These are phyloP conservation scores for Megatriorchis doriae DNA, from an alignment of 2,113 vertebrate genomes.

Conservation along the genomic window DNA sequence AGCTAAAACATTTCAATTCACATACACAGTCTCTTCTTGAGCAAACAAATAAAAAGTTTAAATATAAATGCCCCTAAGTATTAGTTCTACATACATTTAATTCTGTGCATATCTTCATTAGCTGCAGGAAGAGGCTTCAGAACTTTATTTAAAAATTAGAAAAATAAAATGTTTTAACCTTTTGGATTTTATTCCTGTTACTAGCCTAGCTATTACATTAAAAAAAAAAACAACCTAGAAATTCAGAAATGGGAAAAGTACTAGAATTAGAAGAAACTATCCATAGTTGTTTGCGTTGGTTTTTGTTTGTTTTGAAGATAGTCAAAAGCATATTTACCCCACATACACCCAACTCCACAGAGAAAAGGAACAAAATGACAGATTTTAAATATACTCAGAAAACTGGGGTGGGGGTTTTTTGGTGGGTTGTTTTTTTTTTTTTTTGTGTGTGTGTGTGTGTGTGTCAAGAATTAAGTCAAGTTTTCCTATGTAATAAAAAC, in stretches of 20 bases:
- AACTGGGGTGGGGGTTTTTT: not conserved
- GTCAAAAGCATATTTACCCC: not conserved
- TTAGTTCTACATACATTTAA: not conserved
- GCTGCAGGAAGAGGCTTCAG: not conserved
- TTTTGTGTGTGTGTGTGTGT: too few relatives aligned
- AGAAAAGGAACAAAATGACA: not conserved
- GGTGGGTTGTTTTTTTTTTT: too few relatives aligned
- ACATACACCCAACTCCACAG: not conserved
- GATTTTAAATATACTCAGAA: not conserved
- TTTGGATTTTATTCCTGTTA: not conserved
- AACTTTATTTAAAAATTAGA: not conserved
- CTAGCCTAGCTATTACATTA: not conserved
- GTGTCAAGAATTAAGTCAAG: not conserved
- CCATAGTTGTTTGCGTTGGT: not conserved
- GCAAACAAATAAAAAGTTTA: not conserved
- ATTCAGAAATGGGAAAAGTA: not conserved
- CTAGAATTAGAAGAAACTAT: not conserved
- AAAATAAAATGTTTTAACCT: not conserved
- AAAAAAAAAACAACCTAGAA: not conserved
- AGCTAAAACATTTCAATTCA: not conserved
- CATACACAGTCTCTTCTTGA: not conserved
- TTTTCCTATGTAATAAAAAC: not conserved
- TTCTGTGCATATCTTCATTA: not conserved
- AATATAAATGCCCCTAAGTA: not conserved
- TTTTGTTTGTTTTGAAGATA: not conserved